A percentile compares a stretch with the other conserved stretches of the same genome.
These are phyloP conservation scores for Phylloscopus whistleri DNA, from an alignment of 2,113 vertebrate species.

Conservation along the genomic window DNA sequence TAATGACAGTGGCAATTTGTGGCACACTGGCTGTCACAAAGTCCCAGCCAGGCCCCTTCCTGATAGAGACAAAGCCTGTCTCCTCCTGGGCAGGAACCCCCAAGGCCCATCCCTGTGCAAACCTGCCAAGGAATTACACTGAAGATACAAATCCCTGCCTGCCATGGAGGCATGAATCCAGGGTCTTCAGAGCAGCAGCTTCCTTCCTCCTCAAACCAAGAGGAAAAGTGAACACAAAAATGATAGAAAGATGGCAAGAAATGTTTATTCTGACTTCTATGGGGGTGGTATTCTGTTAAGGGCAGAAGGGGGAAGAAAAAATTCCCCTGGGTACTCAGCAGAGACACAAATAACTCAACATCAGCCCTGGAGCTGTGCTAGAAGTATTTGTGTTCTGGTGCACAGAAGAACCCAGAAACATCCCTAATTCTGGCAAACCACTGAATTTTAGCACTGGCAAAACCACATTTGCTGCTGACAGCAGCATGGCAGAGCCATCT, in stretches of 20 bases:
- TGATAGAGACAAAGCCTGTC: neutral
- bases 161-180: neutral
- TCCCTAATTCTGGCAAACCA: neutral
- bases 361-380: neutral
- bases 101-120: accelerated
- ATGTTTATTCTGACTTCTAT: neutral
- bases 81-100: neutral
- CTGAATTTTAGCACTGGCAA: neutral
- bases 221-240: neutral
- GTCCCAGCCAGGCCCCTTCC: neutral
- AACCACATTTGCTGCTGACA: neutral
- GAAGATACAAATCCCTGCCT: neutral
- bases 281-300: neutral
- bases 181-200: neutral
- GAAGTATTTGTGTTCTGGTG: neutral
- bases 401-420: neutral
- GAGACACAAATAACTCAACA: neutral
- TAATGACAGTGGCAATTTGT: neutral
- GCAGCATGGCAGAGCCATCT: neutral
- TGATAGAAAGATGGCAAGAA: neutral
- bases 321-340: neutral
- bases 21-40: neutral
- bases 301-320: neutral
- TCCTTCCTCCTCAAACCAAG: neutral
- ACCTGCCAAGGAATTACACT: neutral